Conservation (phyloP, 2,113 vertebrate species). For the Neodon shergylaensis region DNA sequence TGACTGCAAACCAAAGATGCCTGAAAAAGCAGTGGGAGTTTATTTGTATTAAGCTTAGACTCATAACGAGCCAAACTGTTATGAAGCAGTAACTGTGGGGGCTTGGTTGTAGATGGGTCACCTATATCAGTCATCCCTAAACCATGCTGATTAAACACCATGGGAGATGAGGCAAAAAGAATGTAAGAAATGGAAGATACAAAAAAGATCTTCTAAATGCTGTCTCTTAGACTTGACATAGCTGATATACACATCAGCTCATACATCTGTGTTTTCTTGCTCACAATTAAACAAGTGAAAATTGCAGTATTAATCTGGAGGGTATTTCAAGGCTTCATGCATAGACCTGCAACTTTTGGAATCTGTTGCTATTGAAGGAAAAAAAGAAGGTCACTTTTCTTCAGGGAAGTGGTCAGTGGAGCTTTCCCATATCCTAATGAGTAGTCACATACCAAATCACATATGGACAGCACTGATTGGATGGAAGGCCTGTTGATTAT, state of each 20-base stretch:
- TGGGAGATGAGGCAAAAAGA: neutral
- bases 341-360: neutral
- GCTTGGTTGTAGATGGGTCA: neutral
- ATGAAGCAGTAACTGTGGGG: neutral
- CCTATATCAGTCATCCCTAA: neutral
- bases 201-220: too few relatives aligned
- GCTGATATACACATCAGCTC: neutral
- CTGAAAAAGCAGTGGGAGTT: neutral
- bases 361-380: neutral
- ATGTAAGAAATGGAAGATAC: neutral
- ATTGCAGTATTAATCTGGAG: neutral
- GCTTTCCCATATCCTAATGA: too few relatives aligned
- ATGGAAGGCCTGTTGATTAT: neutral
- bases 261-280: neutral
- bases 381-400: neutral
- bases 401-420: neutral
- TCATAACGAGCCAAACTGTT: neutral
- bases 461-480: neutral
- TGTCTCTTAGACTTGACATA: neutral
- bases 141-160: accelerated
- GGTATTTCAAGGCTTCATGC: neutral
- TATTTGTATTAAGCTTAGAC: neutral
- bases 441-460: neutral
- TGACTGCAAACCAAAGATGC: neutral
- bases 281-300: neutral